These are phyloP conservation scores for Zalophus californianus DNA, from an alignment of 2,797 vertebrate genomes.

Conservation along the genomic window DNA sequence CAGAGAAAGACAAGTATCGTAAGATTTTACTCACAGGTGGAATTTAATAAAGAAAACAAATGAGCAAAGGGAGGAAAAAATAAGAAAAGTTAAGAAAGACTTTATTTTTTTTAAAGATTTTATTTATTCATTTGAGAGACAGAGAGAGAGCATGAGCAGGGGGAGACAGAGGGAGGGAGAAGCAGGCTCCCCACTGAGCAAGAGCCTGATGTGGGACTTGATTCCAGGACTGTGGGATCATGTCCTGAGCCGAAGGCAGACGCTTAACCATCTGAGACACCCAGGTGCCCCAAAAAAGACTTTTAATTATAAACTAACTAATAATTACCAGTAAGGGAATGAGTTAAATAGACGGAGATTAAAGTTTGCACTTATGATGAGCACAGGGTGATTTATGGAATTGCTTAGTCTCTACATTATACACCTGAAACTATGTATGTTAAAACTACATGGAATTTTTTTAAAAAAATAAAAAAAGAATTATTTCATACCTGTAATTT, in stretches of 20 bases:
- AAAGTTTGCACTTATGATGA: not conserved
- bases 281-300: not conserved
- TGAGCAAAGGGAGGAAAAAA: not conserved
- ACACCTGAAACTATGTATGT: not conserved
- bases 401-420: not conserved
- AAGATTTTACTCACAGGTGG: not conserved
- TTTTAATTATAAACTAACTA: not conserved
- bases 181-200: too few relatives aligned
- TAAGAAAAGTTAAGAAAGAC: too few relatives aligned
- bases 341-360: not conserved
- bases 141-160: too few relatives aligned
- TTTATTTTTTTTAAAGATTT: too few relatives aligned
- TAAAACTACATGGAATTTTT: not conserved
- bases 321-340: not conserved
- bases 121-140: too few relatives aligned
- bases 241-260: too few relatives aligned
- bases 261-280: too few relatives aligned
- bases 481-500: conserved; percentile 92
- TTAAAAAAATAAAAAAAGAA: not conserved
- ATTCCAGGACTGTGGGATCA: too few relatives aligned
- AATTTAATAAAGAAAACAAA: not conserved
- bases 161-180: too few relatives aligned
- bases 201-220: too few relatives aligned
- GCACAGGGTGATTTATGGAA: not conserved
- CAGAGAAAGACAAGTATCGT: too few relatives aligned